These are phyloP conservation scores for Morpho helenor DNA, from an alignment of 2,888 invertebrate species.

Conservation along the genomic window DNA sequence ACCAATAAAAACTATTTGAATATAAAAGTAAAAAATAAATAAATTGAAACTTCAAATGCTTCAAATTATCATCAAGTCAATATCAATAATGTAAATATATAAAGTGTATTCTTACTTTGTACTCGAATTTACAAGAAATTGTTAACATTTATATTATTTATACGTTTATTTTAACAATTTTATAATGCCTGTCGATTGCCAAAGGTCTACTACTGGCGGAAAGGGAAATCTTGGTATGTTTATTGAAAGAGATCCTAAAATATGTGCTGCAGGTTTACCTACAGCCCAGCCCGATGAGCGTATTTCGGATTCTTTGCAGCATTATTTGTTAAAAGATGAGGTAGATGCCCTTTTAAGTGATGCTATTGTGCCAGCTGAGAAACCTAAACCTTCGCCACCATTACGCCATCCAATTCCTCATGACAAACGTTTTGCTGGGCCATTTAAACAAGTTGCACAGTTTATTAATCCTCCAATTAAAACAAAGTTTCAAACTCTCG, in stretches of 20 bases:
- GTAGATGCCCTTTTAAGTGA: conserved; percentile 58
- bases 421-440: conserved; percentile 50
- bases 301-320: conserved; percentile 45
- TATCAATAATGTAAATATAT: conserved; percentile 1
- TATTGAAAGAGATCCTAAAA: conserved; percentile 52
- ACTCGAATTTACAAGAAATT: background rate
- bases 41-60: conserved; percentile 3
- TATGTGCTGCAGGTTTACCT: conserved; percentile 62
- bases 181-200: conserved; percentile 47
- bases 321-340: conserved; percentile 60
- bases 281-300: conserved; percentile 48
- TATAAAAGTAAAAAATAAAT: background rate
- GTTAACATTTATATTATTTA: background rate
- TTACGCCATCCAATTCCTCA: conserved; percentile 45
- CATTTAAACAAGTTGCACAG: conserved; percentile 38
- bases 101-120: too few species aligned
- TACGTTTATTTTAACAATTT: conserved; percentile 25
- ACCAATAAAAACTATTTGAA: too few species aligned
- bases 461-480: conserved; percentile 50
- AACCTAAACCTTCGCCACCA: conserved; percentile 45
- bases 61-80: background rate
- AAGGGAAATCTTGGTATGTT: conserved; percentile 63
- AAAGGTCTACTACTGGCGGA: conserved; percentile 52
- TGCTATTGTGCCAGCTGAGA: conserved; percentile 49
- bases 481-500: conserved; percentile 57